Percentiles rank a stretch among this genome's conserved stretches.
phyloP scores from a whole-genome alignment of 2,797 vertebrate species.

The Eidolon dupreanum region DNA sequence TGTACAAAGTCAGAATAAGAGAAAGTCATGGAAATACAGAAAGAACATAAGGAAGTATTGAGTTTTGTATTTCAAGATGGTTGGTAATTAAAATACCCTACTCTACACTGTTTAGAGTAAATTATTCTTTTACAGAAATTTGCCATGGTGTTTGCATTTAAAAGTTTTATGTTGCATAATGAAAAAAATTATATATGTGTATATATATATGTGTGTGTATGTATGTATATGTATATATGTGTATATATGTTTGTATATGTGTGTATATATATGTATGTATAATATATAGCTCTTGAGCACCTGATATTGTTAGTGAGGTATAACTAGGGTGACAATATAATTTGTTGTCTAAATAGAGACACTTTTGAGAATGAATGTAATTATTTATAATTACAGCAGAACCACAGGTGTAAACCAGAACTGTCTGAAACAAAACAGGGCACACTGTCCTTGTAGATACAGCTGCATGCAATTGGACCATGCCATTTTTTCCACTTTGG shows the following conservation, averaged over 20 bases:
- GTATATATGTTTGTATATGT: no score
- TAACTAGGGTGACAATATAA: slow-evolving; percentile 47
- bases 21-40: background rate
- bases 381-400: slow-evolving; percentile 64
- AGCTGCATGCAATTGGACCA: slow-evolving; percentile 58
- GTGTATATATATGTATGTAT: no score
- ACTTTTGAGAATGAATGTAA: slow-evolving; percentile 65
- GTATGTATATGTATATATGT: no score
- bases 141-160: slow-evolving; percentile 26
- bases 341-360: slow-evolving; percentile 49
- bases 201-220: no score
- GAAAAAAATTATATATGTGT: background rate
- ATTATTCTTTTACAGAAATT: background rate
- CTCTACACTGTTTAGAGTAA: background rate
- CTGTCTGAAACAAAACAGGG: slow-evolving; percentile 22
- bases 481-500: slow-evolving; percentile 33
- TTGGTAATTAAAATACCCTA: background rate
- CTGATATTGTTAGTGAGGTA: slow-evolving; percentile 62
- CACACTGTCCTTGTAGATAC: background rate
- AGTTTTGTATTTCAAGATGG: background rate
- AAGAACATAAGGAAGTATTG: background rate
- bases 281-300: background rate
- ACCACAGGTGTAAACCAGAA: slow-evolving; percentile 61
- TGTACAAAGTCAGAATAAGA: background rate
- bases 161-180: slow-evolving; percentile 48